Evolutionary conservation across 2,113 vertebrate genomes (phyloP).

Genomic region (Elaphurus davidianus): DNA sequence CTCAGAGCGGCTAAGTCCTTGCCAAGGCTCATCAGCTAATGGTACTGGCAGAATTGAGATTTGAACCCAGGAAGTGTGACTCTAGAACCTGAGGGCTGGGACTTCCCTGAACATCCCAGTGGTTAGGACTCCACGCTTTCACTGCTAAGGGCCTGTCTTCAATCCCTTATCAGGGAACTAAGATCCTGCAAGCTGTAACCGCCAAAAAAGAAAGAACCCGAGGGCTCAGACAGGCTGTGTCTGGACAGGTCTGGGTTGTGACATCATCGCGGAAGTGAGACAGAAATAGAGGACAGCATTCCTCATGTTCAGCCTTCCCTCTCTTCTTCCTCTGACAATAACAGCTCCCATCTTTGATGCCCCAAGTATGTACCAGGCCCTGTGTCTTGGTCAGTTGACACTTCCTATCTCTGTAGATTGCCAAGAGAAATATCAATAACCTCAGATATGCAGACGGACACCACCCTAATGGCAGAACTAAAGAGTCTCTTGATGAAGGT

Average conservation of each 20-base stretch:
- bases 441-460: neutral
- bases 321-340: neutral
- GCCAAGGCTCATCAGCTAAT: neutral
- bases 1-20: neutral
- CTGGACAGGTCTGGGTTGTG: neutral
- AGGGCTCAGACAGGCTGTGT: neutral
- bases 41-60: neutral
- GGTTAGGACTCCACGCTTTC: neutral
- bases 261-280: neutral
- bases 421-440: neutral
- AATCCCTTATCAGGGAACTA: neutral
- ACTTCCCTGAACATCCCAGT: neutral
- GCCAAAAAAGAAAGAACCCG: neutral
- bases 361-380: neutral
- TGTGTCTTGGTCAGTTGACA: neutral
- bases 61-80: neutral
- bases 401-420: neutral
- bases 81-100: neutral
- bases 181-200: neutral
- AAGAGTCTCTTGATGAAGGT: neutral
- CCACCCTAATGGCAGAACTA: neutral
- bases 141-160: neutral
- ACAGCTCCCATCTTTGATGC: neutral
- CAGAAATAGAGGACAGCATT: neutral
- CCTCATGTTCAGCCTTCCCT: neutral